Percentiles rank a stretch among this genome's conserved stretches.
Conservation (phyloP, 2,113 vertebrate genomes). For the Isurus oxyrinchus region DNA sequence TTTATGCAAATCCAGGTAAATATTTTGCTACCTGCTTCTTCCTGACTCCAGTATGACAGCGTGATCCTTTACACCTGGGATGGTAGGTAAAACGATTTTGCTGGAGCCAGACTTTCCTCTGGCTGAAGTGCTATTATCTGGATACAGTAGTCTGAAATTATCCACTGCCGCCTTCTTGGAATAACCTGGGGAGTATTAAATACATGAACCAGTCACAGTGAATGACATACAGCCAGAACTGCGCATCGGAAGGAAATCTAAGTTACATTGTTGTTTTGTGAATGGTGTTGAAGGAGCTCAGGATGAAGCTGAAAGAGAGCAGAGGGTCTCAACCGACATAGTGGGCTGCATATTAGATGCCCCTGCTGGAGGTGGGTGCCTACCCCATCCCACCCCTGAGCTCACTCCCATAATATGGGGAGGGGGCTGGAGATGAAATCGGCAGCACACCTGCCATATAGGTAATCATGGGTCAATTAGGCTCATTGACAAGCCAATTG, state of each 20-base stretch:
- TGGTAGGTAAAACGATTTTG: background rate
- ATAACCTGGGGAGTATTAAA: background rate
- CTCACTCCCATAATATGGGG: no score
- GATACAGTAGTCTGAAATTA: background rate
- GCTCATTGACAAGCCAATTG: no score
- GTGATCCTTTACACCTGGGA: background rate
- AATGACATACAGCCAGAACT: background rate
- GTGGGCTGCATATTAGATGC: no score
- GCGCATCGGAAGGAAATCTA: background rate
- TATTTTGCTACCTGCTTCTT: conserved; percentile 43
- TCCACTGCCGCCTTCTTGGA: background rate
- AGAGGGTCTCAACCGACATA: background rate
- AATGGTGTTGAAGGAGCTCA: background rate
- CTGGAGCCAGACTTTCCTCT: background rate
- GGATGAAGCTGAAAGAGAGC: background rate
- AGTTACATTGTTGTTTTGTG: background rate
- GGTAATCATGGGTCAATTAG: no score
- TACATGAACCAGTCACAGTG: background rate
- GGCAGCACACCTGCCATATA: no score
- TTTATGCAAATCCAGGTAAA: background rate
- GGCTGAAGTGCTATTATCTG: background rate
- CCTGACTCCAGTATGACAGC: background rate
- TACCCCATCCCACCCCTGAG: no score
- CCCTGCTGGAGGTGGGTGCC: no score
- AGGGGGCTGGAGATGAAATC: no score